Evolutionary conservation across 2,113 vertebrate genomes (phyloP), one percentile per base, ranked within the genome.

Genomic region (Halcyon malimbica): DNA sequence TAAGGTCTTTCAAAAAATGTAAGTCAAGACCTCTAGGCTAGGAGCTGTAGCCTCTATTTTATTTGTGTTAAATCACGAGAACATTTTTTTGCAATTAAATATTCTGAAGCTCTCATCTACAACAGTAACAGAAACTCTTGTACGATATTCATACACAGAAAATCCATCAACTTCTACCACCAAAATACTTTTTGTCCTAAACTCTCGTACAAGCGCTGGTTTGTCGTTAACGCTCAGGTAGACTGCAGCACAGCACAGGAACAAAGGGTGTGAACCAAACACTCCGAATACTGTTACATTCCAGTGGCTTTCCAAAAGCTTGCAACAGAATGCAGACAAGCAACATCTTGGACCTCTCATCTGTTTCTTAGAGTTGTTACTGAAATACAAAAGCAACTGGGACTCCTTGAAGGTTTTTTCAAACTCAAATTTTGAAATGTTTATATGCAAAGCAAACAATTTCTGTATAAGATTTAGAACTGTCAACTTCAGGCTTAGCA

Each of bases 201-300:
- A 5, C 13, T 76, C 29, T 33, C 7, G 69, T 75, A 65, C 7
- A 4, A 82, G 17, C 50, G 42, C 48, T 31, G 69, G 28, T 42
- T 93, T 88, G 51, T 79, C 53, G 71, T 41, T 83, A 83, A 80
- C 42, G 65, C 35, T 59, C 54, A 82, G 16, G n/a, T 4, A 81
- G 29, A 67, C 26, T 28, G 31, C 59, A 91, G 78, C 48, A 88
- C 83, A 87, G 39, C 31, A 70, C 23, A n/a, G 57, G 62, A 81
- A 83, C 19, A 94, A 86, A 89, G 57, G 42, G 51, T 44, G 63
- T 53, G 64, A 89, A 77, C 42, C 33, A 71, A 86, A 80, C 20
- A 78, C 35, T 83, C n/a, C 69, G 33, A 95, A 79, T 54, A 87
- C 44, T 81, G n/a, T 63, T 84, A 85, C 75, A 83, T 94, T 81